phyloP scores from a whole-genome alignment of 1,140 invertebrate genomes.

The Polypedilum pembai region DNA sequence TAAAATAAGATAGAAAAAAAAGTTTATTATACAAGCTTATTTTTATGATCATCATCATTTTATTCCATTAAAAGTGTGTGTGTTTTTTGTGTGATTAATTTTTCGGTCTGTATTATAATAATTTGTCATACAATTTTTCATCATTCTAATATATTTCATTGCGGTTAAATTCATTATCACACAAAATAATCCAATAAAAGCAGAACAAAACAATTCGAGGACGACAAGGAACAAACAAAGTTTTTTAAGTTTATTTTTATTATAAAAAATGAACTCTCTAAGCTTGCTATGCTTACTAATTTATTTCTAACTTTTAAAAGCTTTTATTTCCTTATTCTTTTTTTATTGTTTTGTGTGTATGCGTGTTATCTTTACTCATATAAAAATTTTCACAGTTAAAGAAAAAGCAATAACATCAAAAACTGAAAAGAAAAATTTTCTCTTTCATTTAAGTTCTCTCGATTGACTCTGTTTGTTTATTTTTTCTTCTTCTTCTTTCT shows the following conservation, averaged over 20 bases:
- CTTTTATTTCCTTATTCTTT: no score
- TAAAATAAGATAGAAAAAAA: background rate
- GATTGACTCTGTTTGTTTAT: background rate
- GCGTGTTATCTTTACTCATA: no score
- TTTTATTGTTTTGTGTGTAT: no score
- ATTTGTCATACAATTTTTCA: slow-evolving; percentile 15
- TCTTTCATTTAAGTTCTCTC: background rate
- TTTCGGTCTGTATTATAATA: background rate
- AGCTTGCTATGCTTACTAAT: no score
- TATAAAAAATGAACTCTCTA: no score
- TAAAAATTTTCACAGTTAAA: no score
- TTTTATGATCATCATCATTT: slow-evolving; percentile 13
- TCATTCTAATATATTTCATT: background rate
- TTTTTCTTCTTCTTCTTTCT: background rate
- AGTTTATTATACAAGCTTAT: slow-evolving; percentile 1
- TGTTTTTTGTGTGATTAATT: slow-evolving; percentile 4
- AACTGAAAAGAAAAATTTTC: background rate
- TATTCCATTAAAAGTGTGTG: slow-evolving; percentile 22
- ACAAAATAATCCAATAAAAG: no score
- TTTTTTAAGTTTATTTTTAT: no score
- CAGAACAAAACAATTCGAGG: no score
- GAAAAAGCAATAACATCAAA: background rate
- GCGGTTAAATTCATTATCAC: no score
- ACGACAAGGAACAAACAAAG: no score
- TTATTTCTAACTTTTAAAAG: no score